These are phyloP conservation scores for Alsophila aescularia DNA, from an alignment of 2,888 invertebrate species.

Conservation along the genomic window DNA sequence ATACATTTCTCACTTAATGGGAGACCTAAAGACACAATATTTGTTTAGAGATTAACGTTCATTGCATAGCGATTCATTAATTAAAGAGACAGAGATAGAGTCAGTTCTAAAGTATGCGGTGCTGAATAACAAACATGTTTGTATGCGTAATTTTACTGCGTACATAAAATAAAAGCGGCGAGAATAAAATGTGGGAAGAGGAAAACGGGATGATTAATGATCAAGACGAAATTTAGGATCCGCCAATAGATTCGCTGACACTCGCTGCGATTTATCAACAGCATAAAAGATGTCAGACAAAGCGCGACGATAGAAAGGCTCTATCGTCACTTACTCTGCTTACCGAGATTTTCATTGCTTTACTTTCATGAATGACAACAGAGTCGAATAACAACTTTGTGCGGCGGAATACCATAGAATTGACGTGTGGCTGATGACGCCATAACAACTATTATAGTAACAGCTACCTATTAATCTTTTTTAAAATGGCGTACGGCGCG, in stretches of 20 bases:
- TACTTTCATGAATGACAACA: slow-evolving; percentile 2
- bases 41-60: not conserved
- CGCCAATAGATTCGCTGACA: slow-evolving; percentile 12
- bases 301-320: slow-evolving; percentile 5
- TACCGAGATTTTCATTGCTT: not conserved
- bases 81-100: slow-evolving; percentile 5
- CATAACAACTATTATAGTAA: slow-evolving; percentile 32
- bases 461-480: slow-evolving; percentile 37
- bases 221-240: slow-evolving; percentile 10
- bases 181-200: slow-evolving; percentile 13
- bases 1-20: slow-evolving; percentile 4
- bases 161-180: slow-evolving; percentile 22
- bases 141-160: slow-evolving; percentile 23
- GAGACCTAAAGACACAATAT: slow-evolving; percentile 11
- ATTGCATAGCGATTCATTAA: slow-evolving; percentile 9
- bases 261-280: slow-evolving; percentile 17
- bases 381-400: slow-evolving; percentile 8
- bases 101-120: slow-evolving; percentile 6
- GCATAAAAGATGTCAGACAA: slow-evolving; percentile 18
- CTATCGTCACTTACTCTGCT: not conserved
- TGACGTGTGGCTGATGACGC: slow-evolving; percentile 45
- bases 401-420: slow-evolving; percentile 13
- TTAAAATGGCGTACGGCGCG: slow-evolving; percentile 46
- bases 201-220: slow-evolving; percentile 25
- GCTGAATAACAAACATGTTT: slow-evolving; percentile 13